Base-by-base conservation (phyloP, 2,797 vertebrate genomes). In the Erpetoichthys calabaricus region DNA sequence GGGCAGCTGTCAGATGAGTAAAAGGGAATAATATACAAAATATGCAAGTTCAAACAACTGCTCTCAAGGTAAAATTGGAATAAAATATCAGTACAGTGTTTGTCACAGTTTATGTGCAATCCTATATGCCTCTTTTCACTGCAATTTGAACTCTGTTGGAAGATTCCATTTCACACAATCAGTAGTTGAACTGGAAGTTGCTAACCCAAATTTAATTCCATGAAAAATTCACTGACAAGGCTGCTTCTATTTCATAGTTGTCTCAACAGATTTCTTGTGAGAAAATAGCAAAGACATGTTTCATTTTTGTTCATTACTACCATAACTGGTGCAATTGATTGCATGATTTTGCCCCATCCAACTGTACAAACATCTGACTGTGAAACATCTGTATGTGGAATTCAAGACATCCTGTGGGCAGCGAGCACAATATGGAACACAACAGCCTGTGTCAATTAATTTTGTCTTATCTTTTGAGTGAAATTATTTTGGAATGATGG, bases 311-410 rank as follows among this genome's bases (percentile, higher is more conserved):
- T 65, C 68, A 65, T 69, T 77, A 79, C 82, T 77, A 63, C 69
- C 81, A 83, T 67, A 64, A 69, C 65, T 66, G 68, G 62, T 76
- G 74, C 82, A 71, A 79, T 65, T 57, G 78, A 67, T 78, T 69
- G 68, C 69, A 63, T 60, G 66, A 66, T 72, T 64, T 65, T 64
- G 60, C 67, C 67, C 71, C 63, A 71, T 66, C 75, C 85, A 88
- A 85, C 86, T 90, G 86, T 84, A 72, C 87, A 89, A 89, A 89
- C 81, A 86, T 80, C 89, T 84, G 72, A 59, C 76, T 80, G 67
- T 75, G 67, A 76, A 87, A 88, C 86, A 89, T 90, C 85, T 91
- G 87, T 75, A 74, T 74, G 55, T 76, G 71, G 85, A 90, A 91
- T 87, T 80, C 64, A 64, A 59, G 59, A 56, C 70, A 79, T 80